Percentiles rank a stretch among this genome's conserved stretches.
These are phyloP conservation scores for Pyrocoelia pectoralis DNA, from an alignment of 2,888 invertebrate species.

Conservation along the genomic window DNA sequence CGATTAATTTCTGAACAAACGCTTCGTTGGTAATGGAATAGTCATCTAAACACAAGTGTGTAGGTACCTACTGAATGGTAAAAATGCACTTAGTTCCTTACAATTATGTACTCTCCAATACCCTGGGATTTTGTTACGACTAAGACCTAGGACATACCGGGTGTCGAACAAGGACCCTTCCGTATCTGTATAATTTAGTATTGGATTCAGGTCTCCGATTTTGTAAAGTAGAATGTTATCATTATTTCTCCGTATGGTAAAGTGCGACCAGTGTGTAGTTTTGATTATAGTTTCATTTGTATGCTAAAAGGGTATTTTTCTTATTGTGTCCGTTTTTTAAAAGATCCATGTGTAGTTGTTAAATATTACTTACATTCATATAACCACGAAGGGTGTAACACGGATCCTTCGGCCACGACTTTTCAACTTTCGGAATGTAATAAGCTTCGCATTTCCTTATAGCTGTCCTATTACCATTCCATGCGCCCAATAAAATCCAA, in stretches of 20 bases:
- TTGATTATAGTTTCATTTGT: not conserved
- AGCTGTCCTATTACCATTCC: slow-evolving; percentile 40
- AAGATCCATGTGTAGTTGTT: too few species aligned
- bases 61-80: not conserved
- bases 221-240: slow-evolving; percentile 1
- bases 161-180: not conserved
- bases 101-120: slow-evolving; percentile 44
- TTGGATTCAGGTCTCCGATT: not conserved
- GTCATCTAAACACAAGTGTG: slow-evolving; percentile 5
- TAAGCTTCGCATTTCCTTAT: slow-evolving; percentile 47
- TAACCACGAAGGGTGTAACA: not conserved
- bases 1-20: not conserved
- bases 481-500: slow-evolving; percentile 50
- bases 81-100: too few species aligned
- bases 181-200: slow-evolving; percentile 3
- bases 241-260: not conserved
- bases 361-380: not conserved
- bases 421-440: slow-evolving; percentile 21
- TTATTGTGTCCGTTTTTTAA: too few species aligned
- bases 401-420: not conserved
- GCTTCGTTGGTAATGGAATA: not conserved
- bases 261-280: slow-evolving; percentile 6
- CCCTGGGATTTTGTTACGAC: slow-evolving; percentile 1
- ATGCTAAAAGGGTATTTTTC: slow-evolving; percentile 7
- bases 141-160: not conserved